Base-by-base conservation (phyloP, 2,113 vertebrate genomes). In the Crypturellus undulatus region DNA sequence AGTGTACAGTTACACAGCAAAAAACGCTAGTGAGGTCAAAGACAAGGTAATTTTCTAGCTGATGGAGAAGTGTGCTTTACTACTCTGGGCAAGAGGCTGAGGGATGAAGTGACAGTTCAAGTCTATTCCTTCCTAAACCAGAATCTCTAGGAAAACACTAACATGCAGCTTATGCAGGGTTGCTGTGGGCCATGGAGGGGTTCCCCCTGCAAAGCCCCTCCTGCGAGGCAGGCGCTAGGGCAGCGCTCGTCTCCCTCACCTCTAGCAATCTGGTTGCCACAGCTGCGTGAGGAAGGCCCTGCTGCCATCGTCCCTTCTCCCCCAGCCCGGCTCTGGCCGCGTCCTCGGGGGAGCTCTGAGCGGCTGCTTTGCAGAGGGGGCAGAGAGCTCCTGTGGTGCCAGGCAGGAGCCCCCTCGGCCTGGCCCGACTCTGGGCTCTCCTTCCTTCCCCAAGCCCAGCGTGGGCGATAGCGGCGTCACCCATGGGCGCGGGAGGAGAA, bases 241-340 rank as follows among this genome's bases (percentile, higher is more conserved):
- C 49, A 40, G 18, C 24, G 24, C 21, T 25, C 21, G 8, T 26
- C 56, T 19, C 11, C 43, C 3, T 7, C 22, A 0, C 0, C 3
- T 24, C 47, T n/a, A 30, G 49, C 1, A 85, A 56, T 45, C 10
- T 12, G 3, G 3, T 1, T 32, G 15, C 26, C 24, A 4, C 1
- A 9, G 30, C 60, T 40, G 3, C 3, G 0, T 30, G 40, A 28
- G 62, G 73, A 25, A 79, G 30, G 8, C 30, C 4, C 18, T 75
- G 36, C 25, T 12, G 15, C 36, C 32, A 13, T 24, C 45, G 16
- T 21, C 45, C 43, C 40, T 40, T 36, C 6, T 15, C 2, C 54
- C 9, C 28, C 20, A 25, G 1, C 9, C 9, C 17, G 24, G 56
- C 0, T 0, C 2, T 7, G 5, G 20, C 56, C 40, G 1, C 18